Percentiles rank a stretch among this genome's conserved stretches.
phyloP scores from a whole-genome alignment of 2,888 invertebrate genomes.

The Agriopis leucophaearia region DNA sequence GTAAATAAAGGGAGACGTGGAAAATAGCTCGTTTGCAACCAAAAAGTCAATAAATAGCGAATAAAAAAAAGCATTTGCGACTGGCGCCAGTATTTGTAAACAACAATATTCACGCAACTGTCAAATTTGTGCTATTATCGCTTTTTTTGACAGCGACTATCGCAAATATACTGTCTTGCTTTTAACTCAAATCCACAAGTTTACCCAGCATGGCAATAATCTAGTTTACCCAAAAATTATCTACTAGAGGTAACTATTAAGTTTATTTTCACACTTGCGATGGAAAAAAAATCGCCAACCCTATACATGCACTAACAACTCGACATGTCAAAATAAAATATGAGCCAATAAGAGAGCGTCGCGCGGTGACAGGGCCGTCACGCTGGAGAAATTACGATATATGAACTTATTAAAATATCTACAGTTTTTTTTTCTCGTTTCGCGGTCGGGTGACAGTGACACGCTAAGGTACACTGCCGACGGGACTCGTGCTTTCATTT shows the following conservation, averaged over 20 bases:
- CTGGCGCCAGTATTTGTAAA: too few relatives aligned
- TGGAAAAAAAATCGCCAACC: constrained; percentile 56
- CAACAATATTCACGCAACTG: too few relatives aligned
- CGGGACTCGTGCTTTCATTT: constrained; percentile 51
- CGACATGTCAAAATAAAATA: constrained; percentile 83
- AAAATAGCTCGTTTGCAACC: too few relatives aligned
- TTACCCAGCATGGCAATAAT: too few relatives aligned
- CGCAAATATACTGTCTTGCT: too few relatives aligned
- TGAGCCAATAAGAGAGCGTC: constrained; percentile 79
- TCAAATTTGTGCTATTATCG: too few relatives aligned
- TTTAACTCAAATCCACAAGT: too few relatives aligned
- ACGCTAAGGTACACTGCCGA: constrained; percentile 61
- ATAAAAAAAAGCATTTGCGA: too few relatives aligned
- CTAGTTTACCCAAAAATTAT: too few relatives aligned
- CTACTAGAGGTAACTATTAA: not conserved
- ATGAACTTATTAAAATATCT: constrained; percentile 85
- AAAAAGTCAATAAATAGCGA: too few relatives aligned
- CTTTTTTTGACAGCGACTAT: too few relatives aligned
- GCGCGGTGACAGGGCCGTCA: constrained; percentile 80
- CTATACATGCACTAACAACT: constrained; percentile 64
- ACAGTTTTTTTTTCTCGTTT: constrained; percentile 72
- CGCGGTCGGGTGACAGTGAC: constrained; percentile 73
- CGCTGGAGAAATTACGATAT: constrained; percentile 75
- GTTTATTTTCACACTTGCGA: not conserved
- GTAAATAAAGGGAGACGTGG: too few relatives aligned